Evolutionary conservation across 2,113 vertebrate species (phyloP), one percentile per base, ranked within the genome.

Genomic region (Podarcis raffonei): DNA sequence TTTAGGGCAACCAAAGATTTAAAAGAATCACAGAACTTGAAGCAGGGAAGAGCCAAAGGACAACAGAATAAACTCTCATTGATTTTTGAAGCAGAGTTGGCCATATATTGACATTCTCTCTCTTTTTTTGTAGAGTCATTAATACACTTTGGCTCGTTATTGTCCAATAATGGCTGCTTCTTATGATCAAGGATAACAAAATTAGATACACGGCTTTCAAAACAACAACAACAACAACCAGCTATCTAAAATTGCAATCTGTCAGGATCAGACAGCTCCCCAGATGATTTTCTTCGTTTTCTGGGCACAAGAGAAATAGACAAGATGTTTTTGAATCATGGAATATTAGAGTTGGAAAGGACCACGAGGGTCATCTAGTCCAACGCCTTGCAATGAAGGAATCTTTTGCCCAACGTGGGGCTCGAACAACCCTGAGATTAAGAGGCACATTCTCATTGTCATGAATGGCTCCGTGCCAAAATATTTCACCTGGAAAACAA

Each of bases 401-500:
- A 53, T 53, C 48, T 2, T 53, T 53, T 53, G 48, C 48, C 48
- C 48, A 53, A 53, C 48, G 48, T 53, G 48, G 48, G 48, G 48
- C 48, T 53, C 48, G 2, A 53, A 53, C 48, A 53, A 53, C 11
- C 48, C 48, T 53, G 48, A 53, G 48, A 53, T 53, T 53, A 53
- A 53, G 48, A 53, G 48, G 48, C 48, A 53, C 48, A 53, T 53
- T 53, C 13, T 37, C 39, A 76, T 39, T 65, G 27, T 12, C 35
- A 85, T 18, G 57, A 85, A 85, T 76, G 74, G 25, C 71, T 85
- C 32, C 22, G 53, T 84, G 42, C 57, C 83, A 84, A 74, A 22
- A n/a, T 57, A 22, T 72, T 72, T 22, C 42, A 77, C 30, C 68
- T 57, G 25, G 66, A 37, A 20, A 16, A 59, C 6, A 59, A 59